Evolutionary conservation across 2,797 vertebrate species (phyloP).

Genomic region (Crotalus adamanteus): DNA sequence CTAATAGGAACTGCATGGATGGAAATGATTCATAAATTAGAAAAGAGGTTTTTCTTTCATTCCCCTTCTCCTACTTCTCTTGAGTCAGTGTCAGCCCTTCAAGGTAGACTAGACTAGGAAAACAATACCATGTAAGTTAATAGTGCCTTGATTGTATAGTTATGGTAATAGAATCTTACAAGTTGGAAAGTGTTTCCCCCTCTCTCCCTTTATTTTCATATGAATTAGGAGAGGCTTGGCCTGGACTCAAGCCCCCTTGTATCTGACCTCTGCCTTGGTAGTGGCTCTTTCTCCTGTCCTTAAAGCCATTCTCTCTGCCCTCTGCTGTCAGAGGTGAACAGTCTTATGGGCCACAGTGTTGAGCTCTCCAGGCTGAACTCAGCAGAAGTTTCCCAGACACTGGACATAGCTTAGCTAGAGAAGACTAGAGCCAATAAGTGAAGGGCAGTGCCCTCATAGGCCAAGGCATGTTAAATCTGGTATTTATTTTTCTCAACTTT

Average conservation of each 20-base stretch:
- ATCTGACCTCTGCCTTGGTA: background rate
- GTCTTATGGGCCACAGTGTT: background rate
- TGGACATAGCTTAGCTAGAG: background rate
- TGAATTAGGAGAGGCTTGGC: background rate
- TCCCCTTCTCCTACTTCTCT: background rate
- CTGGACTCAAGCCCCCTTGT: background rate
- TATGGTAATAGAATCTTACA: background rate
- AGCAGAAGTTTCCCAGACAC: background rate
- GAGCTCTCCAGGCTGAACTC: background rate
- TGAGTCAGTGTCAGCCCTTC: background rate
- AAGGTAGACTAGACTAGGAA: background rate
- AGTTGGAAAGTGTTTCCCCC: background rate
- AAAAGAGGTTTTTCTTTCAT: background rate
- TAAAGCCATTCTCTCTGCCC: background rate
- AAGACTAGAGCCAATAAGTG: background rate
- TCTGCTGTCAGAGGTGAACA: background rate
- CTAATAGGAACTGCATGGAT: too few species aligned
- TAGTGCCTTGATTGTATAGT: background rate
- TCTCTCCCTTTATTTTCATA: background rate
- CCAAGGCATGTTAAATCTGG: background rate
- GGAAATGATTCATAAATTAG: background rate
- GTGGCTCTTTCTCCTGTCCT: background rate
- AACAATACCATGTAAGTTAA: background rate
- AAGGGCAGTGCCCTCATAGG: background rate
- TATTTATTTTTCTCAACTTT: background rate